Percentiles rank a stretch among this genome's conserved stretches.
phyloP scores from a whole-genome alignment of 2,113 vertebrate species.

The Octodon degus region DNA sequence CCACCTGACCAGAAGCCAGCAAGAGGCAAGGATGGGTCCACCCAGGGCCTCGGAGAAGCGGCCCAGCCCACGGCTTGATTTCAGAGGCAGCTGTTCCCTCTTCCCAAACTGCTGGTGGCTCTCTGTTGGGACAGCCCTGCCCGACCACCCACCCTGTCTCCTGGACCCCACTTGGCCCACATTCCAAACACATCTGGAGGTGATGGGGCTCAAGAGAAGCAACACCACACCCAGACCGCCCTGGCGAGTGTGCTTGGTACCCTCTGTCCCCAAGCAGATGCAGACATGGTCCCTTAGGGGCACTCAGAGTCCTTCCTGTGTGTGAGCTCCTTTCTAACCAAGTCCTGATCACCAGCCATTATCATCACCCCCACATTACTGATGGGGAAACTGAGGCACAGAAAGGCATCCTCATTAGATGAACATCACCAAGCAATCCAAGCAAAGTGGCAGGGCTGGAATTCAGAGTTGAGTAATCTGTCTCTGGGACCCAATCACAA shows the following conservation, averaged over 20 bases:
- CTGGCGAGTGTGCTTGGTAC: background rate
- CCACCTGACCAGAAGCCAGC: background rate
- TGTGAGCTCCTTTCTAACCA: background rate
- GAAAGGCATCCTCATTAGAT: background rate
- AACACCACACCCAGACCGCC: background rate
- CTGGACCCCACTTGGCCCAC: background rate
- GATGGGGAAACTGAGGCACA: background rate
- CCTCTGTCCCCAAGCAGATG: background rate
- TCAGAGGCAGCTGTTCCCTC: background rate
- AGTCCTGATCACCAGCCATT: background rate
- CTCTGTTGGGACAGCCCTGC: background rate
- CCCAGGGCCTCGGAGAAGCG: background rate
- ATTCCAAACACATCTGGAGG: background rate
- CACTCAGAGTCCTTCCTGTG: background rate
- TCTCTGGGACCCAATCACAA: background rate
- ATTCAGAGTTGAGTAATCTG: background rate
- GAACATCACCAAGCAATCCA: background rate
- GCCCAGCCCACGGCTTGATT: accelerated
- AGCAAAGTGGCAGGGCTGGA: background rate
- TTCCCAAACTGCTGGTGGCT: background rate
- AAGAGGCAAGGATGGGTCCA: background rate
- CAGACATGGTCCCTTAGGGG: background rate
- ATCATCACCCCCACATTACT: background rate
- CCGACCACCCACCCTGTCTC: background rate
- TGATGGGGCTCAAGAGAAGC: background rate